phyloP scores from a whole-genome alignment of 2,113 vertebrate species.

The Mustela lutreola region DNA sequence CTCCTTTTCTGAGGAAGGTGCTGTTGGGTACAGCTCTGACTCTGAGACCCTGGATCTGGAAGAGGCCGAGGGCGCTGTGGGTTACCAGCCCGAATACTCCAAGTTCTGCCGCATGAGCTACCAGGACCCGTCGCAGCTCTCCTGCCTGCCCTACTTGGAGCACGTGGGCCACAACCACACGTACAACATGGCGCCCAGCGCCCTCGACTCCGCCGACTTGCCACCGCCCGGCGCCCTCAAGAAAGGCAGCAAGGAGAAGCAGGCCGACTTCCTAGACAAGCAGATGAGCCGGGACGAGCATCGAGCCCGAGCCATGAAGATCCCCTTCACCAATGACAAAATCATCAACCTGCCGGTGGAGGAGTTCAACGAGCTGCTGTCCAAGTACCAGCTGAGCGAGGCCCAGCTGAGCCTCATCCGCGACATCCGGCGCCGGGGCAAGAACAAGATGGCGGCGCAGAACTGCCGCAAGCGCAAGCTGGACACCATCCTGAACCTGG shows the following conservation, averaged over 20 bases:
- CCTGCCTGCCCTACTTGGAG: conserved; percentile 95
- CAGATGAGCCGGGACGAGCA: conserved; percentile 97
- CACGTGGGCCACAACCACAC: conserved; percentile 97
- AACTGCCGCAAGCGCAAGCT: conserved; percentile 99
- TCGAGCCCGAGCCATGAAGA: conserved; percentile 97
- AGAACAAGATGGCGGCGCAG: conserved; percentile 99
- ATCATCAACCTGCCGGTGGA: conserved; percentile 99
- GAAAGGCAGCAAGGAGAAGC: conserved; percentile 92
- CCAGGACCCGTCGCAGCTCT: conserved; percentile 95
- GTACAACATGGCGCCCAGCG: conserved; percentile 94
- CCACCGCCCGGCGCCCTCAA: conserved; percentile 85
- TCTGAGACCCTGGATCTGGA: conserved; percentile 94
- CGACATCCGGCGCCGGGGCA: conserved; percentile 96
- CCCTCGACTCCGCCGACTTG: conserved; percentile 87
- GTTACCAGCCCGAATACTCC: conserved; percentile 96
- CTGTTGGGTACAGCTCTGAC: conserved; percentile 98
- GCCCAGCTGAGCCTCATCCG: conserved; percentile 97
- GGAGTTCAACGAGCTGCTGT: conserved; percentile 98
- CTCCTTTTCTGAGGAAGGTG: conserved; percentile 97
- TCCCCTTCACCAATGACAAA: conserved; percentile 98
- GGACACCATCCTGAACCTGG: conserved; percentile 98
- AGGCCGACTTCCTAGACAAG: conserved; percentile 93
- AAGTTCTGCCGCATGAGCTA: conserved; percentile 99
- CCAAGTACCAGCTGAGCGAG: conserved; percentile 97
- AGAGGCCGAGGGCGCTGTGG: conserved; percentile 94